Percentiles rank a stretch among this genome's conserved stretches.
Evolutionary conservation across 2,888 invertebrate genomes (phyloP).

Genomic region (Clepsis dumicolana): DNA sequence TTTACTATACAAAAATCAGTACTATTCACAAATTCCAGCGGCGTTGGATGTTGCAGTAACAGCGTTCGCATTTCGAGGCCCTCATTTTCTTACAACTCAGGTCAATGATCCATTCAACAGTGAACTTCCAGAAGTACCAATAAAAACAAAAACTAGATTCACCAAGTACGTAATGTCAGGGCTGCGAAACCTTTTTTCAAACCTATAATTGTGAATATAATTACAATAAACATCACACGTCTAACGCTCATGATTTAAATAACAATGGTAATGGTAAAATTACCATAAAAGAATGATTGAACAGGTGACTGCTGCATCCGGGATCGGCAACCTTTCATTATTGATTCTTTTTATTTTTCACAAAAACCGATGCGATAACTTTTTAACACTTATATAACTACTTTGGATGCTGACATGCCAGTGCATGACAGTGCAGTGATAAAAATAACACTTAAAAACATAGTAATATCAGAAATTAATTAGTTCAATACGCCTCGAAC

Average conservation of each 20-base stretch:
- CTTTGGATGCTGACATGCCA: neutral
- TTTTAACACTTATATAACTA: neutral
- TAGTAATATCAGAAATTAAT: neutral
- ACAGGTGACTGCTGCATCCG: constrained; percentile 26
- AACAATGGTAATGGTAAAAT: constrained; percentile 39
- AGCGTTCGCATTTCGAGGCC: too few relatives aligned
- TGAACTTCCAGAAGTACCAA: neutral
- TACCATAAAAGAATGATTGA: constrained; percentile 37
- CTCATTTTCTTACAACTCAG: too few relatives aligned
- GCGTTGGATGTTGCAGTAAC: too few relatives aligned
- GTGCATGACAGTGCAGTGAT: neutral
- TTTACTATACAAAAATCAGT: too few relatives aligned
- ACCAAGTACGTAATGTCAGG: constrained; percentile 29
- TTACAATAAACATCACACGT: constrained; percentile 21
- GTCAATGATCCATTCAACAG: neutral
- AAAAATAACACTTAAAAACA: neutral
- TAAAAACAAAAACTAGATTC: constrained; percentile 2
- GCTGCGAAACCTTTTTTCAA: constrained; percentile 22
- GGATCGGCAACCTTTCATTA: constrained; percentile 31
- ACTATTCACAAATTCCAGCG: too few relatives aligned
- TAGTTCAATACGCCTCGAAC: neutral
- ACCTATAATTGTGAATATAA: constrained; percentile 37
- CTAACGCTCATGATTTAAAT: constrained; percentile 30
- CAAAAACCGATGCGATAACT: neutral
- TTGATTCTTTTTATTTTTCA: neutral